Percentiles rank a stretch among this genome's conserved stretches.
Evolutionary conservation across 2,113 vertebrate species (phyloP).

Genomic region (Thunnus thynnus): DNA sequence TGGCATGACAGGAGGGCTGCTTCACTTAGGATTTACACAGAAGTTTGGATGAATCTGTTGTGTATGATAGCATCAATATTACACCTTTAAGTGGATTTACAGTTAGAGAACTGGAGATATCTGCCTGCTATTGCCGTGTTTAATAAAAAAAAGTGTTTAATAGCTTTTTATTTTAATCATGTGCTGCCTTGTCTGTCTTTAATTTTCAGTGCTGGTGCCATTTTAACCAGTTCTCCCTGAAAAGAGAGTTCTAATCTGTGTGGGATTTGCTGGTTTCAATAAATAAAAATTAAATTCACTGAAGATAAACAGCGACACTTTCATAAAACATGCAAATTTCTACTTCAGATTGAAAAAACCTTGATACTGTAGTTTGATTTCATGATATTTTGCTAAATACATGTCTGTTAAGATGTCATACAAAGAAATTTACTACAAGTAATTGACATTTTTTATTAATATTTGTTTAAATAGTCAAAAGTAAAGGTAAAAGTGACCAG

Average conservation of each 20-base stretch:
- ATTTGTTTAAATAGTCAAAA: not conserved
- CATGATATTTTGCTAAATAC: not conserved
- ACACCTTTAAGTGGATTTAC: not conserved
- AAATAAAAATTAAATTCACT: not conserved
- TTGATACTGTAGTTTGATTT: not conserved
- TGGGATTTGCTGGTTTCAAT: not conserved
- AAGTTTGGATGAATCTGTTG: constrained; percentile 10
- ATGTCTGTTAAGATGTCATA: not conserved
- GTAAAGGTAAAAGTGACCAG: not conserved
- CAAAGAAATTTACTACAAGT: not conserved
- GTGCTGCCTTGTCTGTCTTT: too few relatives aligned
- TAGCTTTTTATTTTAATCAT: not conserved
- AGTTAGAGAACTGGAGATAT: not conserved
- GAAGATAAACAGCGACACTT: not conserved
- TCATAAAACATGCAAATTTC: not conserved
- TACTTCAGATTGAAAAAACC: not conserved
- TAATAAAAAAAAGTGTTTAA: not conserved
- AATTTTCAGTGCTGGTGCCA: not conserved
- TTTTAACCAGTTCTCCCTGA: not conserved
- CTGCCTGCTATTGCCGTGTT: not conserved
- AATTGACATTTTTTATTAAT: not conserved
- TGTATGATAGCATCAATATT: constrained; percentile 8
- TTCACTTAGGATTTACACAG: constrained; percentile 13
- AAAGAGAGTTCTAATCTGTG: not conserved
- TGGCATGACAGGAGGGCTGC: constrained; percentile 51